Base-by-base conservation (phyloP, 2,888 invertebrate species). In the Lepidocyrtinus sp. region DNA sequence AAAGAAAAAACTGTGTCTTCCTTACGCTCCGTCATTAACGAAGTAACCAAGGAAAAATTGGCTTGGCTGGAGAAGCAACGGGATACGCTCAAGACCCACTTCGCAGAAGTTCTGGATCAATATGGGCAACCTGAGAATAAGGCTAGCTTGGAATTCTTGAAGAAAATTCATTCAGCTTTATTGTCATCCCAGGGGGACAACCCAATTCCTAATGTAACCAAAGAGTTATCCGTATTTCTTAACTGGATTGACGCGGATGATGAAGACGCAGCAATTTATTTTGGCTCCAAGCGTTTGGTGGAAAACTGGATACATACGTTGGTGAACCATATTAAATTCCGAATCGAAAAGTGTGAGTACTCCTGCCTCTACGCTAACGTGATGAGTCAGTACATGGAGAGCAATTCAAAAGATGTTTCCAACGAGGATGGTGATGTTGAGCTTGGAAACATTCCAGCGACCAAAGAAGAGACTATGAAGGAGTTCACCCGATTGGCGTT, bases 11-110 rank as follows among this genome's bases (percentile, higher is more conserved):
- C n/a, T n/a, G n/a, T n/a, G n/a, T 55, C 26, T 3, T 74, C 69
- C 3, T 64, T 82, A 9, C 46, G 82, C 9, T 67, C 64, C 1
- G 72, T 84, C 25, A 74, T 83, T 9, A 82, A 79, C 45, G 78
- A 82, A 69, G 84, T 84, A 15, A 82, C 84, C 19, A 77, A 80
- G 27, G 84, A 84, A 45, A 84, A 84, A 64, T 46, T 84, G 46
- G 75, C 77, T n/a, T 77, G 82, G 67, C 76, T 84, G 17, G 80
- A 84, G 46, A 59, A 25, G 15, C 84, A 84, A 65, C 36, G 83
- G 27, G 36, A 74, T 22, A 45, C 63, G 0, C 36, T 84, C 63
- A 76, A 74, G 12, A n/a, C 69, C 7, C 77, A 80, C 25, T 84
- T 75, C 46, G n/a, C 45, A 0, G 71, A 81, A 21, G 72, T 83